Percentiles rank a stretch among this genome's conserved stretches.
Conservation (phyloP, 2,113 vertebrate species). For the Laticauda colubrina region DNA sequence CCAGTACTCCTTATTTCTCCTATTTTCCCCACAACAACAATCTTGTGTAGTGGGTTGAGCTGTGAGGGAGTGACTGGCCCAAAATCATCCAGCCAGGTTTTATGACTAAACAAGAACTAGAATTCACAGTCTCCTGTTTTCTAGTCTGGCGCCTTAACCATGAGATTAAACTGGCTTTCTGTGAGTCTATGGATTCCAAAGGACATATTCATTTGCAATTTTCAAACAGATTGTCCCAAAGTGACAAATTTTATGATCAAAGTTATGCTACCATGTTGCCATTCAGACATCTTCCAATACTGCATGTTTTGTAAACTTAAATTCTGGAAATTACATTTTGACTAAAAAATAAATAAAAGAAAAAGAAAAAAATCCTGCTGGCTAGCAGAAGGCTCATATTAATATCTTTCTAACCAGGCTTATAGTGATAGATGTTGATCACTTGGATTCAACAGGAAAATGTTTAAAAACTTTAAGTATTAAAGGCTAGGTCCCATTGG, state of each 20-base stretch:
- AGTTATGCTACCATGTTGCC: not conserved
- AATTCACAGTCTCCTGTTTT: not conserved
- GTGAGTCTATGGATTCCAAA: not conserved
- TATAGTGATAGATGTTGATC: not conserved
- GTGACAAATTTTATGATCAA: not conserved
- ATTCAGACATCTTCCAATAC: not conserved
- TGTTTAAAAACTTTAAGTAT: not conserved
- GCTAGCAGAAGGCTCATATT: not conserved
- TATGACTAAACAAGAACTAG: not conserved
- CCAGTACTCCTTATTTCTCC: not conserved
- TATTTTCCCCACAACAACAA: not conserved
- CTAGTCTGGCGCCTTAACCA: not conserved
- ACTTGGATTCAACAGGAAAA: not conserved
- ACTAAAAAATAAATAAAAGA: not conserved
- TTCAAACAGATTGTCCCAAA: not conserved
- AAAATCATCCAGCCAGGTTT: not conserved
- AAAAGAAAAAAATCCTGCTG: not conserved
- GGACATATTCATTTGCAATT: not conserved
- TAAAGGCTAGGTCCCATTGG: not conserved
- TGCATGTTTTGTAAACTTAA: not conserved
- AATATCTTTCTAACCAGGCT: not conserved
- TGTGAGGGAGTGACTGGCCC: not conserved
- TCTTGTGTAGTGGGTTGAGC: not conserved
- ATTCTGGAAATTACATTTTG: not conserved
- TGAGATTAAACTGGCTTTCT: not conserved